phyloP scores from a whole-genome alignment of 2,888 invertebrate genomes.

The Acholoe squamosa region DNA sequence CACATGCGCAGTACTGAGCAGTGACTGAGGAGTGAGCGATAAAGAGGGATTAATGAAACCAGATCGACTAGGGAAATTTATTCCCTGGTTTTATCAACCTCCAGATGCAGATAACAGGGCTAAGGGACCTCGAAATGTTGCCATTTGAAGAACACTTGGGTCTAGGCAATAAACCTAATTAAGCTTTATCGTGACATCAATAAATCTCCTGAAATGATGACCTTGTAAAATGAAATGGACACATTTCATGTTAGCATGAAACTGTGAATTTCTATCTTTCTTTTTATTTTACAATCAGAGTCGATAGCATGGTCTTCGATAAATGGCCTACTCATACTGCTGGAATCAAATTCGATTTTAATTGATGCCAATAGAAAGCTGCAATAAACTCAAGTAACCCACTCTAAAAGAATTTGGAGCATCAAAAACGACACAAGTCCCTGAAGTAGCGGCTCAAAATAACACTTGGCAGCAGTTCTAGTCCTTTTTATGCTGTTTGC shows the following conservation, averaged over 20 bases:
- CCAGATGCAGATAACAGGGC: no score
- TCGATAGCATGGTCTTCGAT: no score
- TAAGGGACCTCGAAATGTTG: no score
- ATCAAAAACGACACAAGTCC: neutral
- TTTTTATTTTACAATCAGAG: no score
- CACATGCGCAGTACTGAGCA: neutral
- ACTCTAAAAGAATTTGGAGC: neutral
- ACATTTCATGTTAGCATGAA: no score
- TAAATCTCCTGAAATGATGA: no score
- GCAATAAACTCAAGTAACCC: neutral
- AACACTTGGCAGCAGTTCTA: slow-evolving; percentile 19
- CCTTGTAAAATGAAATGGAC: no score
- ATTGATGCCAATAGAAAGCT: neutral
- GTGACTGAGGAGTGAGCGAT: neutral
- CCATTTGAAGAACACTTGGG: no score
- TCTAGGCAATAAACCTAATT: no score
- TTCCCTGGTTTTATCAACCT: no score
- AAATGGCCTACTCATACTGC: neutral
- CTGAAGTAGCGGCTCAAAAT: neutral
- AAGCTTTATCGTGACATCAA: no score
- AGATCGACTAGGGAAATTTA: neutral
- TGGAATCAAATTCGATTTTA: neutral
- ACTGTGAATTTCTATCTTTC: no score
- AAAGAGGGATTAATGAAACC: neutral
- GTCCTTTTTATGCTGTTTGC: neutral